Base-by-base conservation (phyloP, 2,797 vertebrate genomes). In the Lindbergichthys nudifrons region DNA sequence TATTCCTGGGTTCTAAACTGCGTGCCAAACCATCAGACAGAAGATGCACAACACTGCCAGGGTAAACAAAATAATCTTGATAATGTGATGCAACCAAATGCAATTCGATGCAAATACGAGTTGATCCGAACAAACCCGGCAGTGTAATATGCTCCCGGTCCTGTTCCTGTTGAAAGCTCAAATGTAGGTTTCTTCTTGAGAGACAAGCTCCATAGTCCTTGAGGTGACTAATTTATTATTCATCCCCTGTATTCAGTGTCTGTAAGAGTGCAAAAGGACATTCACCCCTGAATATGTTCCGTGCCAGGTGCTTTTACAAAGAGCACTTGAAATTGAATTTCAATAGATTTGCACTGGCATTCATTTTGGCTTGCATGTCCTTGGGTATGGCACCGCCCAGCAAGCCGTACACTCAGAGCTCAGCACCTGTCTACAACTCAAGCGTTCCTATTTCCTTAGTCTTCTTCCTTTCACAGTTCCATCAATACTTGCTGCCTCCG, bases 291-390 rank as follows among this genome's bases (percentile, higher is more conserved):
- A 85, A 86, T 82, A 70, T 68, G 78, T 73, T 89, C 81, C 26
- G 53, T 85, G 89, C 81, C 88, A 91, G 84, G 81, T 84, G 80
- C 85, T 82, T 89, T 88, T 73, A 70, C 52, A 7, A 82, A 89
- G 80, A 83, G 82, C 84, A 80, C 89, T 91, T 77, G 60, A 91
- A 87, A 91, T 86, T 89, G 88, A 90, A 92, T 93, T 92, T 92
- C 91, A 93, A 88, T 88, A 87, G 87, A 86, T 87, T 73, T 86
- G 82, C 87, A 89, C 88, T 88, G 89, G 91, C 85, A 89, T 90
- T 89, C 86, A 81, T 64, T 36, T 82, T 60, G 36, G 86, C 86
- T 79, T 12, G 26, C 70, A 69, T 70, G 87, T 92, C 92, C 90
- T 92, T 92, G 89, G 83, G 73, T 80, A 30, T 64, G 69, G 72